Evolutionary conservation across 2,797 vertebrate genomes (phyloP).

Genomic region (Coendou prehensilis): DNA sequence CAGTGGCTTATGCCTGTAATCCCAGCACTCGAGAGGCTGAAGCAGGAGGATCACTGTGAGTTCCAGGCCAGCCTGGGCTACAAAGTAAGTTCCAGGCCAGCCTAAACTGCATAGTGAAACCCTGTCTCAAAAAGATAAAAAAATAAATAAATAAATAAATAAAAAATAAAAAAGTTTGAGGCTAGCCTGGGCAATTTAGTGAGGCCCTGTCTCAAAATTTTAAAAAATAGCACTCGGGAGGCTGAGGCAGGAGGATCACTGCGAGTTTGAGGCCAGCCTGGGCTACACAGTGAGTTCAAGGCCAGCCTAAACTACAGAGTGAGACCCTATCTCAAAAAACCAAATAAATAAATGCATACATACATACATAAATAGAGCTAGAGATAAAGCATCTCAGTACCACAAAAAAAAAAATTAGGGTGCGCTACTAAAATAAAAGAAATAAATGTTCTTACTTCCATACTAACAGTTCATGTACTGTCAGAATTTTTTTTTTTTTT

Average conservation of each 20-base stretch:
- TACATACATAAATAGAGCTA: not conserved
- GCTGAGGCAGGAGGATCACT: not conserved
- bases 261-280: not conserved
- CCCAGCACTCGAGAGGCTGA: not conserved
- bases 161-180: no score
- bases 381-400: not conserved
- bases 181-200: no score
- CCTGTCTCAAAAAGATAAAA: no score
- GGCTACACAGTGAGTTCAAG: not conserved
- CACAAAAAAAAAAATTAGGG: not conserved
- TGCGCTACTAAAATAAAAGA: not conserved
- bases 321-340: not conserved
- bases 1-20: not conserved
- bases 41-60: not conserved
- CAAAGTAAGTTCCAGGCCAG: no score
- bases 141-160: no score
- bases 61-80: not conserved
- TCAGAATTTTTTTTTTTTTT: not conserved
- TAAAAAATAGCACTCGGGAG: not conserved
- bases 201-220: not conserved
- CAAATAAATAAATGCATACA: not conserved
- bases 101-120: no score
- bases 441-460: not conserved
- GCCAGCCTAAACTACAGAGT: not conserved
- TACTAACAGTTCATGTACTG: not conserved